Percentiles rank a stretch among this genome's conserved stretches.
Evolutionary conservation across 2,797 vertebrate genomes (phyloP).

Genomic region (Chiroxiphia lanceolata): DNA sequence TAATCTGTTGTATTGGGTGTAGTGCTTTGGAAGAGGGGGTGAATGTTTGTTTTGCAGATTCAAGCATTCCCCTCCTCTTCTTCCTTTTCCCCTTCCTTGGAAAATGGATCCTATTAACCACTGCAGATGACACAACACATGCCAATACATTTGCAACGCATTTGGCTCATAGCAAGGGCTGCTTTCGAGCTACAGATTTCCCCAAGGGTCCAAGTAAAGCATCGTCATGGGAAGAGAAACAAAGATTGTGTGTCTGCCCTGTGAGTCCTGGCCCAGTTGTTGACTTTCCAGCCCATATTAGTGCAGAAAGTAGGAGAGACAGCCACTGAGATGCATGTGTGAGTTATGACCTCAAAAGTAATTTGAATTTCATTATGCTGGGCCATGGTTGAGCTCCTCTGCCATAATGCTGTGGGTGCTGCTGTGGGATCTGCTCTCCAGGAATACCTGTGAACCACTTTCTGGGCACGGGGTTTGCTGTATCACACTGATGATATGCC

Average conservation of each 20-base stretch:
- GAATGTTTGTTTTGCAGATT: conserved; percentile 35
- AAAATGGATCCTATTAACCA: conserved; percentile 35
- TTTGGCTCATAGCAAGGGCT: neutral
- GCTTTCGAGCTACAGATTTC: neutral
- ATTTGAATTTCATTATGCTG: neutral
- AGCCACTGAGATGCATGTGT: rapidly evolving
- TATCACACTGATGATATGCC: neutral
- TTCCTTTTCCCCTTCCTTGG: conserved; percentile 14
- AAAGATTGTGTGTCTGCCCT: neutral
- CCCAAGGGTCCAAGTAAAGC: neutral
- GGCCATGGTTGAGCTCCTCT: neutral
- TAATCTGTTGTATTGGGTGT: conserved; percentile 2
- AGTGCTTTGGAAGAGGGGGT: neutral
- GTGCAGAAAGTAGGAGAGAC: neutral
- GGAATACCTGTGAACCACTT: neutral
- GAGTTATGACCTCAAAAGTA: neutral
- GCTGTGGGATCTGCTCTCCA: neutral
- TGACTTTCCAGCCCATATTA: neutral
- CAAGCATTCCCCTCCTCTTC: neutral
- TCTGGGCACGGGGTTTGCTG: no score
- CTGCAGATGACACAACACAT: conserved; percentile 18
- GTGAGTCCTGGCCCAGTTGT: neutral
- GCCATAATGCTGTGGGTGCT: rapidly evolving
- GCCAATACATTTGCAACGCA: conserved; percentile 46
- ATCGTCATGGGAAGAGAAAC: neutral